phyloP scores from a whole-genome alignment of 2,797 vertebrate species.

The Pangasius krempfi region DNA sequence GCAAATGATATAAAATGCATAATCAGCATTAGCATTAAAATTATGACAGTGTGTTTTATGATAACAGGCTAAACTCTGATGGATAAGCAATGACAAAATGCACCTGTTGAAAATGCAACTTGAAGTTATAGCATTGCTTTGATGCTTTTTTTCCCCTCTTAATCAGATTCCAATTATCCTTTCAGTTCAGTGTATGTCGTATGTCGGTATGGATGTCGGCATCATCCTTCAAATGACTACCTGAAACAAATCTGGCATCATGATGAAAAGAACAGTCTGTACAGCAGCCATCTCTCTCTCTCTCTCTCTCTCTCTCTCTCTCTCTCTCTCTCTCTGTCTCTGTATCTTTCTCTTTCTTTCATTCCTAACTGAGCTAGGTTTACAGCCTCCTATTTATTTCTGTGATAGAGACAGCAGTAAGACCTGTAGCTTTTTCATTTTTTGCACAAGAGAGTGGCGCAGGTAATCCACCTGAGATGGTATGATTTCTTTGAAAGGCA shows the following conservation, averaged over 20 bases:
- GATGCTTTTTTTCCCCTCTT: background rate
- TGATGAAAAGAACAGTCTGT: conserved; percentile 40
- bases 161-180: conserved; percentile 22
- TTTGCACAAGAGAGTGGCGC: conserved; percentile 29
- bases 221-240: conserved; percentile 34
- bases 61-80: background rate
- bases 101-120: background rate
- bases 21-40: background rate
- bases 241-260: conserved; percentile 23
- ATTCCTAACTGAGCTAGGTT: background rate
- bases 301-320: conserved; percentile 3
- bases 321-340: conserved; percentile 15
- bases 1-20: background rate
- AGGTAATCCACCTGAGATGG: conserved; percentile 39
- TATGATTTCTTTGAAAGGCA: conserved; percentile 33
- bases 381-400: conserved; percentile 22
- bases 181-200: background rate
- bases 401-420: conserved; percentile 48
- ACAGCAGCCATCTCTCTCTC: conserved; percentile 15
- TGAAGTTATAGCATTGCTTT: background rate
- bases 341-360: background rate
- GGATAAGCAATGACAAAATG: background rate
- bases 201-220: conserved; percentile 21
- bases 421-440: conserved; percentile 17
- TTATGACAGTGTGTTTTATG: background rate